Percentiles rank a stretch among this genome's conserved stretches.
These are phyloP conservation scores for Ivindomyrus marchei DNA, from an alignment of 2,113 vertebrate genomes.

Conservation along the genomic window DNA sequence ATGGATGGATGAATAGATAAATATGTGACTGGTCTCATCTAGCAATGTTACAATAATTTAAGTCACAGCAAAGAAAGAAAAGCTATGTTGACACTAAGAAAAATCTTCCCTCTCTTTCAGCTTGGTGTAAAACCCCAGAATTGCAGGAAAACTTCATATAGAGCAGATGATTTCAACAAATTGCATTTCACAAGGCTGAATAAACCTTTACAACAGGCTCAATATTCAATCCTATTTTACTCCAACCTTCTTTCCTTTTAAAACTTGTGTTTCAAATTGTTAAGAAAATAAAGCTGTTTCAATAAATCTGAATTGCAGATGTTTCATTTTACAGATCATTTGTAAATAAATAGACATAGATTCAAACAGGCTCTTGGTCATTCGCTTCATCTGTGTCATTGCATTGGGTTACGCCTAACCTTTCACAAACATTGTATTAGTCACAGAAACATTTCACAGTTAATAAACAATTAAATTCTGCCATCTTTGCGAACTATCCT, in stretches of 20 bases:
- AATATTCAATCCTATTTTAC: background rate
- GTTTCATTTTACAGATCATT: background rate
- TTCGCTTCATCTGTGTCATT: background rate
- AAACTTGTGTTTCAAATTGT: background rate
- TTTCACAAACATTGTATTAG: background rate
- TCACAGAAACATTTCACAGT: background rate
- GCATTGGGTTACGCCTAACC: background rate
- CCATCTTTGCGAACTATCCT: background rate
- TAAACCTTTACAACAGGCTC: background rate
- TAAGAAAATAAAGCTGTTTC: background rate
- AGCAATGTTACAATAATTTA: background rate
- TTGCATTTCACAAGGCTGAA: background rate
- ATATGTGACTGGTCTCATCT: background rate
- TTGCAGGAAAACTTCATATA: background rate
- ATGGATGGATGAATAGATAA: background rate
- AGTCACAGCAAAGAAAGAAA: background rate
- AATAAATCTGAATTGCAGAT: background rate
- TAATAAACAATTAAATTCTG: background rate
- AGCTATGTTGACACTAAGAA: background rate
- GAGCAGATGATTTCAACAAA: background rate
- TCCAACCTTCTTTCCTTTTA: background rate
- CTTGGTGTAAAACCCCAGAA: background rate
- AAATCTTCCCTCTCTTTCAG: background rate
- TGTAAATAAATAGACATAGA: background rate
- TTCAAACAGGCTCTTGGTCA: background rate